phyloP scores from a whole-genome alignment of 2,888 invertebrate genomes.

The Acleris laterana region DNA sequence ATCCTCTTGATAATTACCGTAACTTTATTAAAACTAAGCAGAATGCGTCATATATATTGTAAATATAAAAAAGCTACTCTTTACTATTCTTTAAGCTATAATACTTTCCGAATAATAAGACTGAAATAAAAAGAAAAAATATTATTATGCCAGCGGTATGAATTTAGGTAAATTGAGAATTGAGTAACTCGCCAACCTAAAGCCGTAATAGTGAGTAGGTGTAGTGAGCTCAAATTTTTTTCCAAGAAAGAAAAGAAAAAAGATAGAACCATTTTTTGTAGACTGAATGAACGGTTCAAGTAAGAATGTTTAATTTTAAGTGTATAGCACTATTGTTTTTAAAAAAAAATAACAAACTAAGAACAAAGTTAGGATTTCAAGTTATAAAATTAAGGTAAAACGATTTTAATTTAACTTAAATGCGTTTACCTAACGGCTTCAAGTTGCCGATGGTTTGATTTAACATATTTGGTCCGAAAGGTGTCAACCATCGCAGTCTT shows the following conservation, averaged over 20 bases:
- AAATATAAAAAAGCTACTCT: no score
- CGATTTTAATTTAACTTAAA: conserved; percentile 19
- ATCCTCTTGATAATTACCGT: not conserved
- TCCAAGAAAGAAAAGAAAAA: conserved; percentile 16
- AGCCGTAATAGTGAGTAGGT: conserved; percentile 11
- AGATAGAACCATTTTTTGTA: not conserved
- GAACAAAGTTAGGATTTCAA: no score
- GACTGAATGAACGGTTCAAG: not conserved
- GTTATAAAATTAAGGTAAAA: not conserved
- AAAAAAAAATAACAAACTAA: no score
- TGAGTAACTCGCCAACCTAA: conserved; percentile 13
- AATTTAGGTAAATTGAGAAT: not conserved
- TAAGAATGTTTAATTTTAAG: no score
- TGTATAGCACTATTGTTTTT: no score
- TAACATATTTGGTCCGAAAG: conserved; percentile 29
- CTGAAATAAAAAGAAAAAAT: no score
- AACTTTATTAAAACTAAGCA: not conserved
- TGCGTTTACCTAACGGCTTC: conserved; percentile 9
- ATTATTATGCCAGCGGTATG: no score
- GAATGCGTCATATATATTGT: not conserved
- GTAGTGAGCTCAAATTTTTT: conserved; percentile 20
- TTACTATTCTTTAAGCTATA: no score
- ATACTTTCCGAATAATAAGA: no score
- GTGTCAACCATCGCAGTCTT: conserved; percentile 28
- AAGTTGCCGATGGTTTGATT: conserved; percentile 9